phyloP scores from a whole-genome alignment of 2,113 vertebrate genomes.

The Psephotus haematonotus region DNA sequence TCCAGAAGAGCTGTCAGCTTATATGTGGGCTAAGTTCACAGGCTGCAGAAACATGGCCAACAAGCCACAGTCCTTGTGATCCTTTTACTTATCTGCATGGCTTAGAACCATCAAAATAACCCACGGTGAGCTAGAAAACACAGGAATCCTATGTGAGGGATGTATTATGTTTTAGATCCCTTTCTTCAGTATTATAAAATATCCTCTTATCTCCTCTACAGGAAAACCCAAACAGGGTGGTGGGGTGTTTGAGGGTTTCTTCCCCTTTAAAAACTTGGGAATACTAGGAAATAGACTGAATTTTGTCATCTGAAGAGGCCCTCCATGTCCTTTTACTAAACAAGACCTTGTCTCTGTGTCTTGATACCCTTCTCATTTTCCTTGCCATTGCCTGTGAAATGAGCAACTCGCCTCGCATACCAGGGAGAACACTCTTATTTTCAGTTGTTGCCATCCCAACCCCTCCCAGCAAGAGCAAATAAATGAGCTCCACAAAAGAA shows the following conservation, averaged over 20 bases:
- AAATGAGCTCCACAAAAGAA: neutral
- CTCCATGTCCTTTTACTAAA: neutral
- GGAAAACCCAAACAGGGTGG: neutral
- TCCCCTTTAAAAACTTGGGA: neutral
- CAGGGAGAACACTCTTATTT: neutral
- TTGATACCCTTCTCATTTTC: neutral
- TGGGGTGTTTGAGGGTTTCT: accelerated
- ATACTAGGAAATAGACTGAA: neutral
- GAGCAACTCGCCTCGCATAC: neutral
- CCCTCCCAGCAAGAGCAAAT: neutral
- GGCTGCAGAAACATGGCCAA: neutral
- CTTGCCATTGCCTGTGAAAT: neutral
- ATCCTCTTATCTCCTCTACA: accelerated
- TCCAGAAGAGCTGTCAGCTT: neutral
- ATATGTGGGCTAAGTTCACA: neutral
- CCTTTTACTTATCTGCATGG: neutral
- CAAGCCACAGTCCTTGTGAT: neutral
- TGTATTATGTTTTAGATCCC: neutral
- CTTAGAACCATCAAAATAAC: neutral
- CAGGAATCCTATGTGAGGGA: neutral
- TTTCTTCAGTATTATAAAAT: neutral
- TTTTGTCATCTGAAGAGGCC: neutral
- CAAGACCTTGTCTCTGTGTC: neutral
- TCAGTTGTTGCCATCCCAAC: neutral
- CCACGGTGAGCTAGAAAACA: neutral